phyloP scores from a whole-genome alignment of 2,113 vertebrate species.

The Neomonachus schauinslandi region DNA sequence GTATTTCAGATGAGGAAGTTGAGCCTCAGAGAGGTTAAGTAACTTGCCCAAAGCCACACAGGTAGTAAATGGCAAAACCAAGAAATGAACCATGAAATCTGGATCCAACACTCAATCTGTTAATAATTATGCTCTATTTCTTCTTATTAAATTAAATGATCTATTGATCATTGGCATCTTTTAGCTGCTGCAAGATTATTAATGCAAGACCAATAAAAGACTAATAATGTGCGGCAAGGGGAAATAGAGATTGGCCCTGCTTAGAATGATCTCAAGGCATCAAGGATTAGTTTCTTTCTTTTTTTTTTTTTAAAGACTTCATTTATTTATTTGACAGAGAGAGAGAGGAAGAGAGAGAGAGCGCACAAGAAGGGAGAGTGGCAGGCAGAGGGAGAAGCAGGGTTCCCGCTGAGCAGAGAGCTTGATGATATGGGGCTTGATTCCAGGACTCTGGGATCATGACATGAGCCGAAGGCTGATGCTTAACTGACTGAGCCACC shows the following conservation, averaged over 20 bases:
- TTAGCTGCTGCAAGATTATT: neutral
- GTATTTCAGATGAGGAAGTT: neutral
- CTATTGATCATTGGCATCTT: neutral
- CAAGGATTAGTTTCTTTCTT: neutral
- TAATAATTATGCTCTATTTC: neutral
- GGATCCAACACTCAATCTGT: neutral
- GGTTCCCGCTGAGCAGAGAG: no score
- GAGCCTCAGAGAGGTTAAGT: neutral
- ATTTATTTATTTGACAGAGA: neutral
- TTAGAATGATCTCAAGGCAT: neutral
- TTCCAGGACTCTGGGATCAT: neutral
- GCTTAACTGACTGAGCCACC: neutral
- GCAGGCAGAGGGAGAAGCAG: neutral
- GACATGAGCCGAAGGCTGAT: neutral
- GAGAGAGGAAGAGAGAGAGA: neutral
- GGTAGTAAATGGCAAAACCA: neutral
- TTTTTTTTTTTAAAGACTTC: neutral
- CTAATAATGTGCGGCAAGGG: neutral
- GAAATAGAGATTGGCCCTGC: neutral
- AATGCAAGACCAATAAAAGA: neutral
- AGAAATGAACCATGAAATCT: neutral
- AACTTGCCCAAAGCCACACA: neutral
- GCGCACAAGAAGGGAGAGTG: neutral
- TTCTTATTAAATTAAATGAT: neutral
- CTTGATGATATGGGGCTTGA: neutral